phyloP scores from a whole-genome alignment of 2,888 invertebrate species.

The Aphrophora alni region DNA sequence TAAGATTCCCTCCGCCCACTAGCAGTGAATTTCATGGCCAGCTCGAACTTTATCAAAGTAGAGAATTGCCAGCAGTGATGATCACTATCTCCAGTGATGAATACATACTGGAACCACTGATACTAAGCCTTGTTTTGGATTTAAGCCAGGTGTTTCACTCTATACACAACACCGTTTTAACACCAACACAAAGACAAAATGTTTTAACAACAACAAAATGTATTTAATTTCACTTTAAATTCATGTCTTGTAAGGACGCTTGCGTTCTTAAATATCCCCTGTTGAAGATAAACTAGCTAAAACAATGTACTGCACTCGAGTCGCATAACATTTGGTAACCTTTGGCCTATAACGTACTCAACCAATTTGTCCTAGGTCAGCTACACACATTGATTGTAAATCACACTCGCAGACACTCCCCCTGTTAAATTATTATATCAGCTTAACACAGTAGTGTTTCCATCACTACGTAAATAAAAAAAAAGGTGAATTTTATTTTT shows the following conservation, averaged over 20 bases:
- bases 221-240: not conserved
- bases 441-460: no score
- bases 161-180: not conserved
- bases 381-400: no score
- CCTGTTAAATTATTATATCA: no score
- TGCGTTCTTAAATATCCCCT: no score
- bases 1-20: constrained; percentile 48
- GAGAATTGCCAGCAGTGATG: not conserved
- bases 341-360: not conserved
- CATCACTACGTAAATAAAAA: no score
- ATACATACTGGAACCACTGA: not conserved
- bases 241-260: not conserved
- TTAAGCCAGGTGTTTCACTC: not conserved
- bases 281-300: not conserved
- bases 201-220: not conserved
- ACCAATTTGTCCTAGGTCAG: not conserved
- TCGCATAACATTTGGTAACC: not conserved
- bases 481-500: no score
- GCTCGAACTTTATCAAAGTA: not conserved
- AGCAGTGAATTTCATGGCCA: constrained; percentile 50
- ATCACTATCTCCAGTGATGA: no score
- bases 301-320: not conserved
- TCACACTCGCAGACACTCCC: no score
- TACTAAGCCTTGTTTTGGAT: not conserved
- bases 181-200: not conserved